These are phyloP conservation scores for Cosmopolites sordidus DNA, from an alignment of 2,888 invertebrate genomes.

Conservation along the genomic window DNA sequence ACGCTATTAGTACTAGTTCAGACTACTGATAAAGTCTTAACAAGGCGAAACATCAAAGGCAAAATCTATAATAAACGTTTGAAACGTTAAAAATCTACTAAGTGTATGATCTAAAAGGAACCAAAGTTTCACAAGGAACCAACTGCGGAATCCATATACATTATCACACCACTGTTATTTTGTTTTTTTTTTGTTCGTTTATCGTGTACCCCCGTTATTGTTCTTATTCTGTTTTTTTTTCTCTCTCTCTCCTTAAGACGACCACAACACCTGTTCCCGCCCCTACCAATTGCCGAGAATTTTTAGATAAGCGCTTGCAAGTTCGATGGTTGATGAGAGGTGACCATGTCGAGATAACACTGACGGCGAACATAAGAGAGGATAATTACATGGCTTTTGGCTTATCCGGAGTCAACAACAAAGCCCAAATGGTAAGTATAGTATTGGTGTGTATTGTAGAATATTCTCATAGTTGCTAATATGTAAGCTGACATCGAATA, in stretches of 20 bases:
- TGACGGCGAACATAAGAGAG: constrained; percentile 73
- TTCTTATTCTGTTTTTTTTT: constrained; percentile 16
- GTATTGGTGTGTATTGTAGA: too few relatives aligned
- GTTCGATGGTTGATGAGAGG: constrained; percentile 81
- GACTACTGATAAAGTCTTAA: too few relatives aligned
- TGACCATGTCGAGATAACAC: constrained; percentile 70
- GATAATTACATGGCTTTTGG: constrained; percentile 90
- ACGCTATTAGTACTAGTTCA: too few relatives aligned
- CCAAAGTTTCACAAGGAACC: too few relatives aligned
- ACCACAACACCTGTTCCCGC: constrained; percentile 62
- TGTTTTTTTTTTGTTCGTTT: not conserved
- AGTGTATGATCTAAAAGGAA: too few relatives aligned
- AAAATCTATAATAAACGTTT: too few relatives aligned
- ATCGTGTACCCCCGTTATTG: not conserved
- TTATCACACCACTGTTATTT: too few relatives aligned
- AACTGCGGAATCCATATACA: too few relatives aligned
- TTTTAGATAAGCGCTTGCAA: constrained; percentile 77
- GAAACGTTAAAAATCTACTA: too few relatives aligned
- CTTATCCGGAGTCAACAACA: constrained; percentile 71
- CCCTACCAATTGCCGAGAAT: constrained; percentile 76
- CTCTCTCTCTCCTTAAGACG: constrained; percentile 53
- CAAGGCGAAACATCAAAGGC: too few relatives aligned
- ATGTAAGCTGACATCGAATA: too few relatives aligned
- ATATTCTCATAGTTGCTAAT: too few relatives aligned
- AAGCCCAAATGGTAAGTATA: constrained; percentile 65